phyloP scores from a whole-genome alignment of 2,113 vertebrate genomes.

The Oreochromis tanganicae region DNA sequence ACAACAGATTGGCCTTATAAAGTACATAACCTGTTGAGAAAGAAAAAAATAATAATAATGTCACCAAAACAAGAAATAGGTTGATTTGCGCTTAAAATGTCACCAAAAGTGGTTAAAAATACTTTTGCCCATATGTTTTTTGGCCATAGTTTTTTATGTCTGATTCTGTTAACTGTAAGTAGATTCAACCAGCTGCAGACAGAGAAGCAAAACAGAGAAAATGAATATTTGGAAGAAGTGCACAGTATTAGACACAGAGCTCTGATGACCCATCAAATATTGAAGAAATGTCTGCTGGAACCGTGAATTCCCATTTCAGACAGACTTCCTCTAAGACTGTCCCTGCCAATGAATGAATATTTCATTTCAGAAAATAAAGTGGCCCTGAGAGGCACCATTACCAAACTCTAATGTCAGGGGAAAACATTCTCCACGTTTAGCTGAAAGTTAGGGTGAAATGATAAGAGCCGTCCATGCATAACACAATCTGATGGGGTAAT shows the following conservation, averaged over 20 bases:
- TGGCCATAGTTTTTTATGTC: background rate
- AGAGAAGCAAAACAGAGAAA: slow-evolving; percentile 27
- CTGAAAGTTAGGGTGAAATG: slow-evolving; percentile 60
- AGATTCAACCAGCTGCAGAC: slow-evolving; percentile 3
- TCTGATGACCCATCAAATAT: slow-evolving; percentile 72
- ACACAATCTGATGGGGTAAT: slow-evolving; percentile 61
- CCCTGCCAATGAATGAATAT: slow-evolving; percentile 69
- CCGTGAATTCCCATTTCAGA: slow-evolving; percentile 67
- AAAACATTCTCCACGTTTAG: slow-evolving; percentile 58
- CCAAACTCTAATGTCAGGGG: slow-evolving; percentile 57
- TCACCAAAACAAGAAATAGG: slow-evolving; percentile 3
- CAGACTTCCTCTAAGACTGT: slow-evolving; percentile 66
- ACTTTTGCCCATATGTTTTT: background rate
- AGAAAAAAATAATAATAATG: background rate
- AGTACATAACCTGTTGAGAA: slow-evolving; percentile 60
- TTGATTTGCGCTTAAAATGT: background rate
- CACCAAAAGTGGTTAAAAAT: background rate
- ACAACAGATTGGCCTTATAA: slow-evolving; percentile 48
- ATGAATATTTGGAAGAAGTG: slow-evolving; percentile 35
- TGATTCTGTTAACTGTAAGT: slow-evolving; percentile 1
- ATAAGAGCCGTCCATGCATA: slow-evolving; percentile 59
- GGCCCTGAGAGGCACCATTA: slow-evolving; percentile 67
- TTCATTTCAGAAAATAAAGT: slow-evolving; percentile 70
- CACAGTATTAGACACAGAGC: slow-evolving; percentile 51
- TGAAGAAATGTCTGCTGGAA: slow-evolving; percentile 70